phyloP scores from a whole-genome alignment of 2,888 invertebrate species.

The Sinhomidia bicolor region DNA sequence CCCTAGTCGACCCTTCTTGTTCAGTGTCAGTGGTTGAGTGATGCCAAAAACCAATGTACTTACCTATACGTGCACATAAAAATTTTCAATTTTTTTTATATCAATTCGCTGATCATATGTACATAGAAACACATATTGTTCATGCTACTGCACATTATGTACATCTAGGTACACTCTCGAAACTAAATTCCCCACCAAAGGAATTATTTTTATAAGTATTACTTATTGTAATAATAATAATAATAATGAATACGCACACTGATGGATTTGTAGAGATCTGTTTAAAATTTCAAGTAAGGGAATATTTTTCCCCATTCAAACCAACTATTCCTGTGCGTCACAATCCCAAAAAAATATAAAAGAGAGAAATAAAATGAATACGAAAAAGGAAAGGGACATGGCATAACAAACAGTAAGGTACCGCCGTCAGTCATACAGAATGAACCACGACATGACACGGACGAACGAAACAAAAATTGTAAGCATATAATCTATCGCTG shows the following conservation, averaged over 20 bases:
- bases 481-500: background rate
- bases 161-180: background rate
- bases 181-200: background rate
- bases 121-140: background rate
- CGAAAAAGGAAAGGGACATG: conserved; percentile 34
- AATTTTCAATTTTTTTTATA: background rate
- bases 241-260: background rate
- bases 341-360: background rate
- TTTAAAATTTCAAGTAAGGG: conserved; percentile 13
- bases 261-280: conserved; percentile 3
- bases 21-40: conserved; percentile 22
- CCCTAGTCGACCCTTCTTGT: conserved; percentile 30
- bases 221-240: background rate
- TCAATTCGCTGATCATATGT: conserved; percentile 26
- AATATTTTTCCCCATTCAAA: conserved; percentile 27
- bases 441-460: conserved; percentile 64
- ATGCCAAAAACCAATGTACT: conserved; percentile 9
- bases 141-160: background rate
- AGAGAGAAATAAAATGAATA: background rate
- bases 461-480: conserved; percentile 38
- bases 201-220: conserved; percentile 11
- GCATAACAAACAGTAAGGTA: conserved; percentile 62
- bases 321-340: background rate
- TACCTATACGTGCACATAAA: background rate
- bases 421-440: conserved; percentile 55